Conservation (phyloP, 2,888 invertebrate species). For the Eupithecia abbreviata region DNA sequence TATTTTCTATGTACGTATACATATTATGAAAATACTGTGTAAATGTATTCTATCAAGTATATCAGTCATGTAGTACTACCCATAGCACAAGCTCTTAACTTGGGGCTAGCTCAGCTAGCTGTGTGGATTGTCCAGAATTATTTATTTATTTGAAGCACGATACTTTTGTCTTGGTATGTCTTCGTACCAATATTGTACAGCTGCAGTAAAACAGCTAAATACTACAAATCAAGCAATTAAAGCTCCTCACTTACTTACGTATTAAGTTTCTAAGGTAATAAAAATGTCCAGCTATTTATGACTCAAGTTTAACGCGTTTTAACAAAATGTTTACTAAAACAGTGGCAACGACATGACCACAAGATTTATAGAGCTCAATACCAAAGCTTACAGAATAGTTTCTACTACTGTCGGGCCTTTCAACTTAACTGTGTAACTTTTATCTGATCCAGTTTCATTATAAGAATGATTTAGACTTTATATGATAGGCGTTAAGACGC, state of each 20-base stretch:
- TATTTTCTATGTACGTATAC: too few species aligned
- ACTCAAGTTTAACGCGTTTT: slow-evolving; percentile 26
- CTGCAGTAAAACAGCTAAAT: not conserved
- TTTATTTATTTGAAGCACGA: too few species aligned
- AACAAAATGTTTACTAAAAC: slow-evolving; percentile 31
- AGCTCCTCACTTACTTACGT: not conserved
- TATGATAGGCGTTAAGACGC: not conserved
- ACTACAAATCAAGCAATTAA: not conserved
- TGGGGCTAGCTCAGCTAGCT: too few species aligned
- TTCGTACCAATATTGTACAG: not conserved
- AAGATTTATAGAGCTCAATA: slow-evolving; percentile 26
- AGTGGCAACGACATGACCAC: slow-evolving; percentile 33
- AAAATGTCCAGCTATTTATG: slow-evolving; percentile 26
- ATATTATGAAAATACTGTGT: too few species aligned
- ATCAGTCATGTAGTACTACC: too few species aligned
- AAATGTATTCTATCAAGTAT: too few species aligned
- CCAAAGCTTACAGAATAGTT: slow-evolving; percentile 14
- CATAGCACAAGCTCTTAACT: too few species aligned
- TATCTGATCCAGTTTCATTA: slow-evolving; percentile 54
- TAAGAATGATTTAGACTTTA: slow-evolving; percentile 21
- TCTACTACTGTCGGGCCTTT: slow-evolving; percentile 26
- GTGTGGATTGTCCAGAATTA: too few species aligned
- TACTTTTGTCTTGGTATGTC: not conserved
- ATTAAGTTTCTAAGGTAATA: slow-evolving; percentile 7
- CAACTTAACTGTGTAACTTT: slow-evolving; percentile 29